Percentiles rank a stretch among this genome's conserved stretches.
These are phyloP conservation scores for Netelia virgata DNA, from an alignment of 2,888 invertebrate species.

Conservation along the genomic window DNA sequence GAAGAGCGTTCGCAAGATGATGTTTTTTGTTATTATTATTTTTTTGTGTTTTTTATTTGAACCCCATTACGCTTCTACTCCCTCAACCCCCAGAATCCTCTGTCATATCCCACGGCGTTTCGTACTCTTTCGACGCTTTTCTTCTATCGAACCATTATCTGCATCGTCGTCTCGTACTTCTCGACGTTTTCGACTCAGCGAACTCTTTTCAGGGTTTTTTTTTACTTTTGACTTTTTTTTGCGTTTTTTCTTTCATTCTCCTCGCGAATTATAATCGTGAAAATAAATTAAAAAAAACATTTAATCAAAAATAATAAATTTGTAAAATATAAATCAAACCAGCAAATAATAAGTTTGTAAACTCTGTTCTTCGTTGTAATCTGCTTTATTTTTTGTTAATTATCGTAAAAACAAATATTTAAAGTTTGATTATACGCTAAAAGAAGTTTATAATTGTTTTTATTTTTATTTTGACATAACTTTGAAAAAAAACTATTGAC, in stretches of 20 bases:
- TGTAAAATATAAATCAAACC: no score
- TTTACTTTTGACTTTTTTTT: background rate
- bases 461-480: no score
- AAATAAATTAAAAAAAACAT: no score
- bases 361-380: no score
- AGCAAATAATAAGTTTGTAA: no score
- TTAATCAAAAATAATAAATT: no score
- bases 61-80: background rate
- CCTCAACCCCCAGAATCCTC: background rate
- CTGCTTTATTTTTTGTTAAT: no score
- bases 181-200: constrained; percentile 8
- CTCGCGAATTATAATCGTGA: no score
- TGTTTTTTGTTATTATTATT: constrained; percentile 1
- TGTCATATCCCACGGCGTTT: background rate
- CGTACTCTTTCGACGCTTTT: background rate
- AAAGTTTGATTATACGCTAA: no score
- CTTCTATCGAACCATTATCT: constrained; percentile 29
- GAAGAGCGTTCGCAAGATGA: constrained; percentile 13
- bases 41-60: background rate
- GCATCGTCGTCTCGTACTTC: background rate
- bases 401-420: no score
- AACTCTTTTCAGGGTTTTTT: background rate
- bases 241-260: background rate
- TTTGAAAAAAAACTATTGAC: no score
- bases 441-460: no score